Evolutionary conservation across 2,888 invertebrate genomes (phyloP).

Genomic region (Cenopis cana): DNA sequence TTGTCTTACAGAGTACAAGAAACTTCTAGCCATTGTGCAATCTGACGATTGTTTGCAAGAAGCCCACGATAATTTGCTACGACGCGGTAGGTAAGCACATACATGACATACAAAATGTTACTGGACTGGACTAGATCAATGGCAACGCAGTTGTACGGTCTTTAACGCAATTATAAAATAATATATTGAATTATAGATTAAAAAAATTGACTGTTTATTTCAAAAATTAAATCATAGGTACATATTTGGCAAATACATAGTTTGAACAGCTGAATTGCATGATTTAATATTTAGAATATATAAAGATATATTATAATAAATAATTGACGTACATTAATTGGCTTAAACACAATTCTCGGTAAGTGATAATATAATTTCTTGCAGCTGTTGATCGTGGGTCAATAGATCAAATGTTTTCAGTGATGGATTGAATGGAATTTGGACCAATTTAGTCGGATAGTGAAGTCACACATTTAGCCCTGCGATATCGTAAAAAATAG

Average conservation of each 20-base stretch:
- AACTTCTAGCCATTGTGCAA: conserved; percentile 58
- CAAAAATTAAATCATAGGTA: no score
- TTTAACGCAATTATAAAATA: not conserved
- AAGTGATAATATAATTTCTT: conserved; percentile 25
- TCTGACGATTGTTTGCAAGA: conserved; percentile 62
- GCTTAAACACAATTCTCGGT: conserved; percentile 21
- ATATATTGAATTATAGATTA: conserved; percentile 11
- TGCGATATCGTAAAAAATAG: no score
- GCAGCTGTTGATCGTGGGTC: conserved; percentile 46
- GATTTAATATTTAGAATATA: not conserved
- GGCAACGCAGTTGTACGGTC: not conserved
- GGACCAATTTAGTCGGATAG: not conserved
- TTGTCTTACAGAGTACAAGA: conserved; percentile 64
- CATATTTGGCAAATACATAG: no score
- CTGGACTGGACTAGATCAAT: conserved; percentile 13
- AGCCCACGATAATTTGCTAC: conserved; percentile 44
- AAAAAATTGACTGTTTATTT: no score
- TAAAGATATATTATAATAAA: not conserved
- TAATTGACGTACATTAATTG: conserved; percentile 7
- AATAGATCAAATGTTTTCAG: conserved; percentile 47
- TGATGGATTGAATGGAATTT: not conserved
- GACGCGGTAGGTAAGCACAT: conserved; percentile 11
- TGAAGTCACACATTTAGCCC: no score
- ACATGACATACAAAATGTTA: conserved; percentile 18
- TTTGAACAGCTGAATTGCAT: not conserved